Base-by-base conservation (phyloP, 2,113 vertebrate species). In the Bubo bubo region DNA sequence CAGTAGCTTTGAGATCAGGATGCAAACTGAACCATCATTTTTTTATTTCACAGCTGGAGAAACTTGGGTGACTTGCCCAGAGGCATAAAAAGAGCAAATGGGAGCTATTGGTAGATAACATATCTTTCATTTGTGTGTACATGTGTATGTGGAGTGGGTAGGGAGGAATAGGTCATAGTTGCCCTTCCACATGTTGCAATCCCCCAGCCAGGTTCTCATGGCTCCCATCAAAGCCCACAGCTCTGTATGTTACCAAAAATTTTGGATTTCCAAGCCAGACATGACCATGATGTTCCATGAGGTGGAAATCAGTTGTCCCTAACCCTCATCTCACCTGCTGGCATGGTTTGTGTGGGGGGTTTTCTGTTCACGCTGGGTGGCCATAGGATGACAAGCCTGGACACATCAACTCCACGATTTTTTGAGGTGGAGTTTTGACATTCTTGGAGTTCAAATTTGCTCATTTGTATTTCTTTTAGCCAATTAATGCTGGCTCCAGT, bases 261-360 rank as follows among this genome's bases (percentile, higher is more conserved):
- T 62, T 66, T 13, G 32, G 35, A 26, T 85, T 89, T 94, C 76
- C 41, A 62, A 86, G 49, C 53, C 77, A 91, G 86, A 82, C 10
- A 15, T 22, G 73, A 47, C 67, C 1, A 0, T 82, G 62, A 93
- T 82, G 71, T 93, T 94, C 64, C 64, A 45, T 0, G 3, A 66
- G 12, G 56, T 81, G 56, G 84, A 95, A 75, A 86, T 73, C 0
- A 1, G 90, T 79, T 93, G 30, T 49, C 58, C 70, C 34, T 84
- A 82, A 59, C 66, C 87, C 37, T 85, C 23, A 4, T 56, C 86
- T 95, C 86, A 94, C 84, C 93, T 96, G 86, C 66, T 89, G 87
- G 68, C 74, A 32, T 27, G 49, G 49, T 49, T 43, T 86, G 55
- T 66, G 28, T 12, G 34, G 49, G 71, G 16, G 28, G 16, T 23